Percentiles rank a stretch among this genome's conserved stretches.
These are phyloP conservation scores for Holacanthella duospinosa DNA, from an alignment of 2,888 invertebrate species.

Conservation along the genomic window DNA sequence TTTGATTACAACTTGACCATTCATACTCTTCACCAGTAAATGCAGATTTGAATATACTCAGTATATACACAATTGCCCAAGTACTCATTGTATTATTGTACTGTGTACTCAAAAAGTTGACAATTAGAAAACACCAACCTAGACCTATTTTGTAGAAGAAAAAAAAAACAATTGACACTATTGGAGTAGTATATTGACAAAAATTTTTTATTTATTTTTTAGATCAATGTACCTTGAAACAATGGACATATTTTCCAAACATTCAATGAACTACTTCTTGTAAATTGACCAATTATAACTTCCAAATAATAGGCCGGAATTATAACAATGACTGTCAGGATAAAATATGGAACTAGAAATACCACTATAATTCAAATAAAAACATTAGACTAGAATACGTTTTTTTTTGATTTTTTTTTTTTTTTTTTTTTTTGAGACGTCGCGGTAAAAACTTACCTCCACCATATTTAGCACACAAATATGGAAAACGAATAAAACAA, in stretches of 20 bases:
- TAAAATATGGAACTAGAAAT: slow-evolving; percentile 60
- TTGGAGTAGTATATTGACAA: background rate
- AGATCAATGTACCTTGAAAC: slow-evolving; percentile 7
- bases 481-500: background rate
- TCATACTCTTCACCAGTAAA: background rate
- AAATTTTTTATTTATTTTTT: too few relatives aligned
- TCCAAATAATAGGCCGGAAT: slow-evolving; percentile 69
- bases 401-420: background rate
- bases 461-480: background rate
- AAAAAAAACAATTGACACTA: background rate
- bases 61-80: slow-evolving; percentile 69
- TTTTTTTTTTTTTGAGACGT: background rate
- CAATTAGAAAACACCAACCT: slow-evolving; percentile 64
- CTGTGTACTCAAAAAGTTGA: slow-evolving; percentile 65
- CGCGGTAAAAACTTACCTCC: background rate
- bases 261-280: slow-evolving; percentile 61
- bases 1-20: background rate
- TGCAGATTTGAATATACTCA: slow-evolving; percentile 45
- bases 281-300: slow-evolving; percentile 62
- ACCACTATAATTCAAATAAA: slow-evolving; percentile 46
- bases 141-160: slow-evolving; percentile 50
- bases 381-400: background rate
- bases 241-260: slow-evolving; percentile 69
- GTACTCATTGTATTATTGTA: slow-evolving; percentile 75
- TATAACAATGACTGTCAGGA: slow-evolving; percentile 63